Evolutionary conservation across 2,113 vertebrate genomes (phyloP).

Genomic region (Cavia aperea): DNA sequence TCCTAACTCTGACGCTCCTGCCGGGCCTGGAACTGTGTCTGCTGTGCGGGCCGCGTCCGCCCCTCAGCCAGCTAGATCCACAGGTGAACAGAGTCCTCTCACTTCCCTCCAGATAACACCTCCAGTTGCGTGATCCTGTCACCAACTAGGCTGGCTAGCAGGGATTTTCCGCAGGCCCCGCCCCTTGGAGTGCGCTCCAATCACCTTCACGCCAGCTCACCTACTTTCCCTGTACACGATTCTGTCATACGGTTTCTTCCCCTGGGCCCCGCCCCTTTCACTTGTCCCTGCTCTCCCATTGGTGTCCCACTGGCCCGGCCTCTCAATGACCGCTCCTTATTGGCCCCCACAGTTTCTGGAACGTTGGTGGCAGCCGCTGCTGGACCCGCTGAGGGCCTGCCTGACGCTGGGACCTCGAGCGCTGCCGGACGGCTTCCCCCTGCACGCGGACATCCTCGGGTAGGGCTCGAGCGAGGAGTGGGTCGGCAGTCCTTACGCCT

Average conservation of each 20-base stretch:
- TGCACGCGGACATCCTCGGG: slow-evolving; percentile 82
- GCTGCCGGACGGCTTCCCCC: slow-evolving; percentile 73
- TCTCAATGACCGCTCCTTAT: background rate
- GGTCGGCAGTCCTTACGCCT: background rate
- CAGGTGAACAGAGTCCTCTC: slow-evolving; percentile 59
- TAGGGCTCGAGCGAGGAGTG: slow-evolving; percentile 48
- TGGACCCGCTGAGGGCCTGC: slow-evolving; percentile 80
- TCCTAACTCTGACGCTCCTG: slow-evolving; percentile 86
- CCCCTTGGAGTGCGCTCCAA: background rate
- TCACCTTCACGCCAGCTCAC: fast-evolving
- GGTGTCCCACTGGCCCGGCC: background rate
- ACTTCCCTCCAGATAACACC: fast-evolving
- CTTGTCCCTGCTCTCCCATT: background rate
- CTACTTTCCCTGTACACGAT: fast-evolving
- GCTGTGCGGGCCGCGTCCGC: slow-evolving; percentile 86
- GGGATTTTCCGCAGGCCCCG: too few species aligned
- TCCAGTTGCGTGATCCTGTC: fast-evolving
- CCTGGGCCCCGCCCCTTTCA: background rate
- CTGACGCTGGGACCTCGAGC: slow-evolving; percentile 74
- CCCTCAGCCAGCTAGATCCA: slow-evolving; percentile 78
- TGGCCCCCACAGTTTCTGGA: slow-evolving; percentile 73
- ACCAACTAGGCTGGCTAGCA: fast-evolving
- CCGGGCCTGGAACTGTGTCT: slow-evolving; percentile 82
- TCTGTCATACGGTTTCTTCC: background rate
- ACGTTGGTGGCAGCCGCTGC: slow-evolving; percentile 83